These are phyloP conservation scores for Stylophora pistillata DNA, from an alignment of 64 coral and sea anemone species.

Conservation along the genomic window DNA sequence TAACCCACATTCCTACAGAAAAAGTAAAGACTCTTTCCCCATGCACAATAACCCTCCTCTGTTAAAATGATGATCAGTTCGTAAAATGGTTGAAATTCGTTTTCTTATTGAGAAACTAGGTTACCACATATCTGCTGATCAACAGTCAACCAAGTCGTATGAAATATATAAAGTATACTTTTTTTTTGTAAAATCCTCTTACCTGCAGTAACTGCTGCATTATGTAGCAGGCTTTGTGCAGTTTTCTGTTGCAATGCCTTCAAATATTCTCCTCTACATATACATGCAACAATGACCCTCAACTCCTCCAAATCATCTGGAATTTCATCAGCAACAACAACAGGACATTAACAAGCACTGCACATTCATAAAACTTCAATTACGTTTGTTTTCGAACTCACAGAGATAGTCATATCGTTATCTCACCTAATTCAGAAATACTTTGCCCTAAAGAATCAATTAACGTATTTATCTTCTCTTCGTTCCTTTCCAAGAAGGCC, in stretches of 20 bases:
- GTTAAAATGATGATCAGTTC: too few species aligned
- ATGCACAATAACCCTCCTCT: too few species aligned
- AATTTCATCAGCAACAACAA: not conserved
- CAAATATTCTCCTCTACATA: constrained; percentile 17
- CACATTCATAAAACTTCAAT: not conserved
- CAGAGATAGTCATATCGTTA: not conserved
- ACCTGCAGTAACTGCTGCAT: not conserved
- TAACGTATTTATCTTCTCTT: not conserved
- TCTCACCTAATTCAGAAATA: constrained; percentile 10
- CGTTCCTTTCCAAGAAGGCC: constrained; percentile 15
- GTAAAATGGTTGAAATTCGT: too few species aligned
- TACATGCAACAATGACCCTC: not conserved
- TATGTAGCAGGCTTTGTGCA: not conserved
- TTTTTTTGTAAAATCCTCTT: not conserved
- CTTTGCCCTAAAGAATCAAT: not conserved
- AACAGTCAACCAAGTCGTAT: too few species aligned
- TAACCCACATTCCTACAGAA: too few species aligned
- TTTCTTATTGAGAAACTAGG: too few species aligned
- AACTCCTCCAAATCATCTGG: constrained; percentile 11
- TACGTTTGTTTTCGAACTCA: not conserved
- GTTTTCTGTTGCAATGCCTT: constrained; percentile 6
- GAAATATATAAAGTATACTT: too few species aligned
- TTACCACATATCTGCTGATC: too few species aligned
- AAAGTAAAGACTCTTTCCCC: too few species aligned
- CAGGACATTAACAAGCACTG: not conserved